A percentile compares a stretch with the other conserved stretches of the same genome.
phyloP scores from a whole-genome alignment of 2,113 vertebrate genomes.

The Micronycteris hirsuta region DNA sequence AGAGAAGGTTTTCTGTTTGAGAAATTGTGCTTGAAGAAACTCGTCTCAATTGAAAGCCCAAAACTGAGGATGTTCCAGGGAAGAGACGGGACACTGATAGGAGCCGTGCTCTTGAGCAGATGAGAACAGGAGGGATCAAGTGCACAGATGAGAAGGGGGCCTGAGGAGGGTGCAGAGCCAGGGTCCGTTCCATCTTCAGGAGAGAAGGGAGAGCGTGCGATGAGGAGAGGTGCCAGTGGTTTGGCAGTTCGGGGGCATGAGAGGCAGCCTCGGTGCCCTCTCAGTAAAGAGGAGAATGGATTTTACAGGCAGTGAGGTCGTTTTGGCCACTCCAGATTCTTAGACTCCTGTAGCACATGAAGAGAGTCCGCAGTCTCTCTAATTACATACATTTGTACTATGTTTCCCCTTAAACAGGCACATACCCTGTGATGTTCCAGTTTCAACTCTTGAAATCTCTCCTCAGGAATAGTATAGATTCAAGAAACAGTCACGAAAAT shows the following conservation, averaged over 20 bases:
- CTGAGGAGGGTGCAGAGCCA: fast-evolving
- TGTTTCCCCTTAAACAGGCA: not conserved
- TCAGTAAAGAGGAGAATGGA: not conserved
- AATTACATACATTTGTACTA: not conserved
- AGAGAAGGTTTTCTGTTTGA: not conserved
- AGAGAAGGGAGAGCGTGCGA: fast-evolving
- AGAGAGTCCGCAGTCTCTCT: not conserved
- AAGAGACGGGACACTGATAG: not conserved
- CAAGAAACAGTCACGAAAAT: not conserved
- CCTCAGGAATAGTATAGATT: not conserved
- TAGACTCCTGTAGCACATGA: not conserved
- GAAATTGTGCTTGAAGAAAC: not conserved
- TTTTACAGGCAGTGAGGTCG: not conserved
- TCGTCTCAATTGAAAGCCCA: not conserved
- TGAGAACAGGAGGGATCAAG: not conserved
- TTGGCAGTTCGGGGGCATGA: not conserved
- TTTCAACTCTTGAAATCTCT: not conserved
- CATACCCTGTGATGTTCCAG: not conserved
- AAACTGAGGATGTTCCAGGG: not conserved
- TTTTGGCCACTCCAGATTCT: not conserved
- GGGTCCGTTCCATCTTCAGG: not conserved
- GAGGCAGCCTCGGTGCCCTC: not conserved
- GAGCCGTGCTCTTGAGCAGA: not conserved
- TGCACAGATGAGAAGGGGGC: fast-evolving
- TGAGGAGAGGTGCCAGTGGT: fast-evolving